Evolutionary conservation across 1,140 invertebrate species (phyloP).

Genomic region (Sipha flava): DNA sequence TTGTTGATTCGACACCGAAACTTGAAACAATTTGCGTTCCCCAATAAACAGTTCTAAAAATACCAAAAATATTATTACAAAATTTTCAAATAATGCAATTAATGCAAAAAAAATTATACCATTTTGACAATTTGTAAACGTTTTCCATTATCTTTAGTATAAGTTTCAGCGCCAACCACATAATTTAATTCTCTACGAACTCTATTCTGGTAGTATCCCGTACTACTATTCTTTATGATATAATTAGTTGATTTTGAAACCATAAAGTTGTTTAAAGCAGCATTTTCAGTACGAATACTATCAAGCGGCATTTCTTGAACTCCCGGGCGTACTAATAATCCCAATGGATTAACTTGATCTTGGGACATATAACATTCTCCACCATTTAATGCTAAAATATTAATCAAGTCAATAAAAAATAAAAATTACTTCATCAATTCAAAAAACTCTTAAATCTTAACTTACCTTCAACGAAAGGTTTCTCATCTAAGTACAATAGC

Average conservation of each 20-base stretch:
- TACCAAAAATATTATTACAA: conserved; percentile 35
- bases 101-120: conserved; percentile 46
- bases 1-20: conserved; percentile 72
- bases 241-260: neutral
- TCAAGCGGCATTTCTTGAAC: conserved; percentile 44
- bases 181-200: conserved; percentile 3
- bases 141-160: conserved; percentile 60
- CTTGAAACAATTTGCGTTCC: conserved; percentile 75
- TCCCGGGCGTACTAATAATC: conserved; percentile 50
- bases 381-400: conserved; percentile 45
- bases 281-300: neutral
- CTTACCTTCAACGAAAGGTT: conserved; percentile 62
- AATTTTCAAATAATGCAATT: neutral
- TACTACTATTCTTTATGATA: neutral
- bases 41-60: conserved; percentile 64
- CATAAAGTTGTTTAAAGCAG: neutral
- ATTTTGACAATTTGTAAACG: conserved; percentile 64
- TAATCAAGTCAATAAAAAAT: neutral
- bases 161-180: conserved; percentile 49
- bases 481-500: conserved; percentile 77
- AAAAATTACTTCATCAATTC: neutral
- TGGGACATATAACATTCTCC: conserved; percentile 55
- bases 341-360: conserved; percentile 60
- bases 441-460: neutral
- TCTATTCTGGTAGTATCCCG: neutral